Evolutionary conservation across 2,888 invertebrate species (phyloP).

Genomic region (Sthenelais limicola): DNA sequence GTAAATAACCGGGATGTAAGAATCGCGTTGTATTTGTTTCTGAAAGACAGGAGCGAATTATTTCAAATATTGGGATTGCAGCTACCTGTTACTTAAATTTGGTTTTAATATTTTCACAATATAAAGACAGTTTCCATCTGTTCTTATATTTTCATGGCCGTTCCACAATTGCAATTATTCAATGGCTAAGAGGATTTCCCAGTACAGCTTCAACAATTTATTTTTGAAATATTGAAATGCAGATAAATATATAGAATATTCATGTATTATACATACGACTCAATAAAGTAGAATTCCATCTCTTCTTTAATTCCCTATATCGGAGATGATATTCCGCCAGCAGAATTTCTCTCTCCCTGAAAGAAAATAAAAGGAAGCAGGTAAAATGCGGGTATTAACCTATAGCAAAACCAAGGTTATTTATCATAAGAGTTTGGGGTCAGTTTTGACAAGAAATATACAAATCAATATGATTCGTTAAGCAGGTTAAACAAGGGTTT

Average conservation of each 20-base stretch:
- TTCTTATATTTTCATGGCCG: neutral
- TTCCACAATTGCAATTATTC: neutral
- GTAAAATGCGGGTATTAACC: too few relatives aligned
- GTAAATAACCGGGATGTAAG: constrained; percentile 16
- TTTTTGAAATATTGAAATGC: neutral
- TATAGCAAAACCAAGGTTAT: too few relatives aligned
- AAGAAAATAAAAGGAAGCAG: constrained; percentile 45
- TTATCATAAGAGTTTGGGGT: too few relatives aligned
- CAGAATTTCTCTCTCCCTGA: constrained; percentile 65
- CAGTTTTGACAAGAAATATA: too few relatives aligned
- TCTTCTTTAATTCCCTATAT: constrained; percentile 64
- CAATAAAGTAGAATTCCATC: constrained; percentile 54
- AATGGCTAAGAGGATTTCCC: neutral
- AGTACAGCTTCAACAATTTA: neutral
- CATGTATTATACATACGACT: constrained; percentile 12
- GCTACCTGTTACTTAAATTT: too few relatives aligned
- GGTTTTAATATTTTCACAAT: too few relatives aligned
- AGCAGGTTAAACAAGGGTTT: neutral
- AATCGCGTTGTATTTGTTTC: neutral
- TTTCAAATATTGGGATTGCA: too few relatives aligned
- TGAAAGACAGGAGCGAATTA: too few relatives aligned
- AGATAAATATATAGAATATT: neutral
- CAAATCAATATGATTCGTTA: too few relatives aligned
- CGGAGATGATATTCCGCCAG: constrained; percentile 63
- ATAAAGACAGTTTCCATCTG: constrained; percentile 1